Percentiles rank a stretch among this genome's conserved stretches.
Evolutionary conservation across 1,140 invertebrate genomes (phyloP).

Genomic region (Euwallacea similis): DNA sequence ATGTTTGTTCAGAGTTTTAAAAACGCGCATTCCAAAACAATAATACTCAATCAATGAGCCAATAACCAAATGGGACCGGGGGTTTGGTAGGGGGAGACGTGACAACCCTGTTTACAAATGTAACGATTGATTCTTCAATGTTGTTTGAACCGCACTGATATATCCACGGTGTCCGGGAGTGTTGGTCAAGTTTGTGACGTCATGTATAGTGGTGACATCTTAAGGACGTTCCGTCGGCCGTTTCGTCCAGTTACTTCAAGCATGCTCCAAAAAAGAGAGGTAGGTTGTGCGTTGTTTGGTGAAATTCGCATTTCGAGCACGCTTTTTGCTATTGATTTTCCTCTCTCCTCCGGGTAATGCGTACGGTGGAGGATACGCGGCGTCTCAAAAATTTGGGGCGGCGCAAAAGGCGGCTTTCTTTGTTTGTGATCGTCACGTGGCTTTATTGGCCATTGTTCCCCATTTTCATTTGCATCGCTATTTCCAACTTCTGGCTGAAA

Average conservation of each 20-base stretch:
- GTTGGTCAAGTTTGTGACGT: background rate
- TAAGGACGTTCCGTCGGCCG: slow-evolving; percentile 2
- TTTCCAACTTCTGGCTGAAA: no score
- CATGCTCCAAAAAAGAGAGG: slow-evolving; percentile 35
- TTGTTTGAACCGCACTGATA: slow-evolving; percentile 53
- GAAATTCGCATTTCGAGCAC: slow-evolving; percentile 34
- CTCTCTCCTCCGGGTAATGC: slow-evolving; percentile 17
- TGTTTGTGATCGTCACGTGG: background rate
- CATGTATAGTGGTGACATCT: slow-evolving; percentile 1
- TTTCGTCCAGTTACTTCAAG: slow-evolving; percentile 28
- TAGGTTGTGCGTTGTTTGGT: slow-evolving; percentile 30
- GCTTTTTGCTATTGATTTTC: slow-evolving; percentile 39
- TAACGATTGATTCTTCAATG: slow-evolving; percentile 56
- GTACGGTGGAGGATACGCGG: slow-evolving; percentile 20
- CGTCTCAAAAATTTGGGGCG: slow-evolving; percentile 34
- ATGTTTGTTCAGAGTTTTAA: slow-evolving; percentile 55
- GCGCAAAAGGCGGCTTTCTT: slow-evolving; percentile 10
- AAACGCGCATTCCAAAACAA: slow-evolving; percentile 57
- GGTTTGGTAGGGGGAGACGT: slow-evolving; percentile 52
- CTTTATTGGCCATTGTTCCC: slow-evolving; percentile 9
- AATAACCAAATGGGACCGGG: slow-evolving; percentile 56
- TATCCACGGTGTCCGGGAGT: slow-evolving; percentile 42
- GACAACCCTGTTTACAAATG: slow-evolving; percentile 57
- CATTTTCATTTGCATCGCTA: background rate
- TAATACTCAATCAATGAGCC: slow-evolving; percentile 57